Base-by-base conservation (phyloP, 1,140 invertebrate species). In the Akabosia matsudoensis region DNA sequence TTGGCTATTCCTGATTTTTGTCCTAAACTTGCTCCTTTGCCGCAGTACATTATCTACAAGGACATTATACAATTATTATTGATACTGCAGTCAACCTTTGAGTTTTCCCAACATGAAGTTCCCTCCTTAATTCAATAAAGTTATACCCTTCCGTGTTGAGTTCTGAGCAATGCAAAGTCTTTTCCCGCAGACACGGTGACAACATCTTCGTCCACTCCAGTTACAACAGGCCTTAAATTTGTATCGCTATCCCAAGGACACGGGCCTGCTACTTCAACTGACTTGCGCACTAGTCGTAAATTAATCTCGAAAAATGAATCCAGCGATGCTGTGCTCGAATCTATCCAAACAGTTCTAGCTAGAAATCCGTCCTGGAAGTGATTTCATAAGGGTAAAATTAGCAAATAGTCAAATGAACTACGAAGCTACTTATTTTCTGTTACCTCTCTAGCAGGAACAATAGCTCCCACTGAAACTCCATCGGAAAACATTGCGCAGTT, bases 401-500 rank as follows among this genome's bases (percentile, higher is more conserved):
- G 54, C 26, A 7, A 13, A 13, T n/a, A 61, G 61, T 67, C 61
- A 28, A 45, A 10, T 45, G n/a, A n/a, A 45, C 18, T 45, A 18
- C 37, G 37, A 45, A 7, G 18, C 37, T 10, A 45, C 18, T 45
- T 45, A 45, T 45, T 10, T n/a, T 10, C 7, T 2, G 24, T 83
- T 87, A 94, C 93, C 85, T 93, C 92, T 89, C 91, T 93, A 14
- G 91, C 87, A 14, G 91, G 88, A 64, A 91, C 88, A 78, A 96
- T 91, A 82, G 93, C 89, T 79, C 93, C 92, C 71, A 96, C 87
- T 85, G 89, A 88, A 78, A 92, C 90, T n/a, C 93, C 92, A 86
- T 95, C 93, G 79, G 91, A 92, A 84, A 95, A 95, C 82, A 94
- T 90, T 3, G 93, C 90, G 64, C 91, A 90, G 14, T 90, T 86